Evolutionary conservation across 2,888 invertebrate genomes (phyloP).

Genomic region (Habroteleia sp.): DNA sequence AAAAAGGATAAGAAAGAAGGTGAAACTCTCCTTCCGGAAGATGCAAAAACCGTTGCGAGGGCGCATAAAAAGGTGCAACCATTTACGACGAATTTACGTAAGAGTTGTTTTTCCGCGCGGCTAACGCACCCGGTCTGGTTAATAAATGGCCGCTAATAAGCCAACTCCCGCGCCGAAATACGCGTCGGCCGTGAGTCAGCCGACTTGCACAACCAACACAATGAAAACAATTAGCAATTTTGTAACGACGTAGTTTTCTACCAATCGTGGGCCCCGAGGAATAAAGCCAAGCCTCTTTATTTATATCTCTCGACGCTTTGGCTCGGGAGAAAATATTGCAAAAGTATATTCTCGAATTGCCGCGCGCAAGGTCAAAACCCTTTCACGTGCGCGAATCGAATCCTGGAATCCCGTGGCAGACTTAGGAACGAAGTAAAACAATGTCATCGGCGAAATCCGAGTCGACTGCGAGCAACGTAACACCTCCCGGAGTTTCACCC

Average conservation of each 20-base stretch:
- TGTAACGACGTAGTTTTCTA: slow-evolving; percentile 34
- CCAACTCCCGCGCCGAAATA: slow-evolving; percentile 15
- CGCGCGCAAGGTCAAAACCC: slow-evolving; percentile 47
- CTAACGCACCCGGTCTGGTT: slow-evolving; percentile 6
- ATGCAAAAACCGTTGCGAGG: neutral
- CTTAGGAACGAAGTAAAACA: slow-evolving; percentile 31
- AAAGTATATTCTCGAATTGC: slow-evolving; percentile 42
- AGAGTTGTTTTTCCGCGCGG: slow-evolving; percentile 6
- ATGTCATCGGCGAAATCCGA: slow-evolving; percentile 41
- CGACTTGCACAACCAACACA: slow-evolving; percentile 17
- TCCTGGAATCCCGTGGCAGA: slow-evolving; percentile 28
- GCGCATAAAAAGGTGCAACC: neutral
- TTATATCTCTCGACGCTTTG: slow-evolving; percentile 7
- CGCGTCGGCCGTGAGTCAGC: slow-evolving; percentile 7
- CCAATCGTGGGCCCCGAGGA: slow-evolving; percentile 12
- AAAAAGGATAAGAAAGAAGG: neutral
- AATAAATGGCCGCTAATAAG: slow-evolving; percentile 15
- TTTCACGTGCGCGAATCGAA: slow-evolving; percentile 45
- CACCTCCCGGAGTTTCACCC: slow-evolving; percentile 28
- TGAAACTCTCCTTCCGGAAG: too few species aligned
- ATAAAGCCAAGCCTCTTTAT: slow-evolving; percentile 26
- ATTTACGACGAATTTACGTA: slow-evolving; percentile 6
- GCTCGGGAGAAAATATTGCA: slow-evolving; percentile 21
- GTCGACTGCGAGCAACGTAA: slow-evolving; percentile 23
- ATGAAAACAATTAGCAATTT: slow-evolving; percentile 42